These are phyloP conservation scores for Biston betularia DNA, from an alignment of 2,888 invertebrate species.

Conservation along the genomic window DNA sequence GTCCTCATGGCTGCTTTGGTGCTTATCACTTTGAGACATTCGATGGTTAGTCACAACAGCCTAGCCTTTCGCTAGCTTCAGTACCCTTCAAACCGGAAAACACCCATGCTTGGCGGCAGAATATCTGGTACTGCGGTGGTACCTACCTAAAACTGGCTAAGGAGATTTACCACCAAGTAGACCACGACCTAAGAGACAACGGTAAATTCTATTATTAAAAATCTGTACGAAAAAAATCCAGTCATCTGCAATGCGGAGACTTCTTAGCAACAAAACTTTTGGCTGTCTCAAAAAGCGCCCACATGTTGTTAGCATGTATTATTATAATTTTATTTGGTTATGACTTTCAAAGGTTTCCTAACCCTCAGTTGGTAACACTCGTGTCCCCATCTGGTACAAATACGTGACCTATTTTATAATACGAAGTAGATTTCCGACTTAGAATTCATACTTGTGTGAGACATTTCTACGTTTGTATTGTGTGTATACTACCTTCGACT, in stretches of 20 bases:
- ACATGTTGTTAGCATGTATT: conserved; percentile 23
- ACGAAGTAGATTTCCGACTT: background rate
- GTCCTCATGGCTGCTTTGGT: too few species aligned
- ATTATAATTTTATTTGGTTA: conserved; percentile 34
- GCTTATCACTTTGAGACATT: too few species aligned
- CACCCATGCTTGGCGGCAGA: too few species aligned
- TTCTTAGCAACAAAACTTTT: conserved; percentile 10
- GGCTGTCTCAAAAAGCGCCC: conserved; percentile 8
- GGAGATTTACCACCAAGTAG: too few species aligned
- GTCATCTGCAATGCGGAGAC: conserved; percentile 27
- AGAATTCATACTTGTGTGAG: conserved; percentile 4
- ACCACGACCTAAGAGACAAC: background rate
- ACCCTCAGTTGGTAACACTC: conserved; percentile 20
- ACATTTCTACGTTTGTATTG: background rate
- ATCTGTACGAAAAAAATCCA: background rate
- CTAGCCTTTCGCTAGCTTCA: too few species aligned
- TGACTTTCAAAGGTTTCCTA: conserved; percentile 27
- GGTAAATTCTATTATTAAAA: background rate
- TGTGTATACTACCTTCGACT: background rate
- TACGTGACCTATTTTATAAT: conserved; percentile 35
- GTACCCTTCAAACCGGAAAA: too few species aligned
- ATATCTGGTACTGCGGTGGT: too few species aligned
- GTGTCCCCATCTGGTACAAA: conserved; percentile 27
- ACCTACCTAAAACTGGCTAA: too few species aligned
- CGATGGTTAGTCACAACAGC: too few species aligned